Conservation (phyloP, 2,797 vertebrate genomes). For the Dicrostonyx torquatus region DNA sequence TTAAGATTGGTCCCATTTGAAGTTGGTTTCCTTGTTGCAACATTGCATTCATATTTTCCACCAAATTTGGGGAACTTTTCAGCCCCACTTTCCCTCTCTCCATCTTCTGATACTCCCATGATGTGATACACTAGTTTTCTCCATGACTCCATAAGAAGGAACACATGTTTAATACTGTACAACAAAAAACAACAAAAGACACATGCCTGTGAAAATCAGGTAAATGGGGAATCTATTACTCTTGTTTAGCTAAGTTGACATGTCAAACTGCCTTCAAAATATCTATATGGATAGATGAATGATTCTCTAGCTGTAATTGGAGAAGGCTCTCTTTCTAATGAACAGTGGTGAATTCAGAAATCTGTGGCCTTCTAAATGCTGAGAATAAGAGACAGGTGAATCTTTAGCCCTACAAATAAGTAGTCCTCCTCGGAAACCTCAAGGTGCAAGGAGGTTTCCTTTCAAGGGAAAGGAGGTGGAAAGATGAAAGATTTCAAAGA, state of each 20-base stretch:
- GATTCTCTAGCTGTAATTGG: neutral
- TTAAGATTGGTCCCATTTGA: neutral
- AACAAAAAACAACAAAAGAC: neutral
- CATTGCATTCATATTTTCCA: neutral
- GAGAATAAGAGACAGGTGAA: neutral
- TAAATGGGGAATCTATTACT: neutral
- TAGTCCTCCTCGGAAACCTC: neutral
- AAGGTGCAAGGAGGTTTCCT: too few species aligned
- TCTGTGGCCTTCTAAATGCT: neutral
- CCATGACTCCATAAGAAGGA: neutral
- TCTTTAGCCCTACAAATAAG: neutral
- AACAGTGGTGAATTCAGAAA: neutral
- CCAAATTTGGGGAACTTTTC: neutral
- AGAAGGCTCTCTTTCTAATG: neutral
- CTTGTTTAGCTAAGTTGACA: neutral
- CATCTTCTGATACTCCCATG: neutral
- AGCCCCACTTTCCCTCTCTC: neutral
- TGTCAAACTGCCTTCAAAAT: neutral
- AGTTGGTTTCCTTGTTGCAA: neutral
- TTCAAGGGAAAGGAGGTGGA: neutral
- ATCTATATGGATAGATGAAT: too few species aligned
- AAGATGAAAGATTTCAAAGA: neutral
- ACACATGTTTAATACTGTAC: neutral
- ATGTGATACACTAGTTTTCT: neutral
- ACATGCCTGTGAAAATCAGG: neutral